Evolutionary conservation across 1,140 invertebrate genomes (phyloP).

Genomic region (Trachelipus rathkii): DNA sequence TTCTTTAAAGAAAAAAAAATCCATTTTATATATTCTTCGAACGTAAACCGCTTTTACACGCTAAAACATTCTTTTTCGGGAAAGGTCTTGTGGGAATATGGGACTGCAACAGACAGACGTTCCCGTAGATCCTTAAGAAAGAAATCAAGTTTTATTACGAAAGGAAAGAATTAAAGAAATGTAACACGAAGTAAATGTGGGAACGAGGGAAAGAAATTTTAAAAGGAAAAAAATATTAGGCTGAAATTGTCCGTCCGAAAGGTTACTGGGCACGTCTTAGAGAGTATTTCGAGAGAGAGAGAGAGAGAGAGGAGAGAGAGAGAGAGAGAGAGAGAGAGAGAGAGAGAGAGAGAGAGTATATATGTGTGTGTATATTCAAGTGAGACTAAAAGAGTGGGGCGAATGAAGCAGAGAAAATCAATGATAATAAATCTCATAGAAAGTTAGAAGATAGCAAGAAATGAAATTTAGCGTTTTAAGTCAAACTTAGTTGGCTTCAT

Average conservation of each 20-base stretch:
- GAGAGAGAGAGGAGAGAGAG: conserved; percentile 10
- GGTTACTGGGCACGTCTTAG: neutral
- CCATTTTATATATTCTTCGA: conserved; percentile 5
- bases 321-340: conserved; percentile 6
- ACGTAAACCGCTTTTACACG: neutral
- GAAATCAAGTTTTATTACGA: too few relatives aligned
- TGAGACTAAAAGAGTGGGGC: neutral
- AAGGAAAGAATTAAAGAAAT: too few relatives aligned
- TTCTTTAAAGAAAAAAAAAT: neutral
- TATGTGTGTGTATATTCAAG: neutral
- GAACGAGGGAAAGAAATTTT: too few relatives aligned
- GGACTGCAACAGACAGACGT: too few relatives aligned
- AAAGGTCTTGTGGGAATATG: neutral
- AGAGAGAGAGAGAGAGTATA: neutral
- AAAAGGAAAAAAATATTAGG: too few relatives aligned
- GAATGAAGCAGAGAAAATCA: neutral
- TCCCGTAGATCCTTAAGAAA: too few relatives aligned
- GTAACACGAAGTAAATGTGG: too few relatives aligned
- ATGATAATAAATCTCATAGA: conserved; percentile 8
- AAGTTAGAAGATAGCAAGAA: neutral
- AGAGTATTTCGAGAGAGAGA: conserved; percentile 3
- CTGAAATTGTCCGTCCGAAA: too few relatives aligned
- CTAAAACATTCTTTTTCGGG: neutral
- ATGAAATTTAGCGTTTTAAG: neutral
- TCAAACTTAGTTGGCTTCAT: neutral